Percentiles rank a stretch among this genome's conserved stretches.
These are phyloP conservation scores for Drosophila cardini DNA, from an alignment of 1,140 invertebrate species.

Conservation along the genomic window DNA sequence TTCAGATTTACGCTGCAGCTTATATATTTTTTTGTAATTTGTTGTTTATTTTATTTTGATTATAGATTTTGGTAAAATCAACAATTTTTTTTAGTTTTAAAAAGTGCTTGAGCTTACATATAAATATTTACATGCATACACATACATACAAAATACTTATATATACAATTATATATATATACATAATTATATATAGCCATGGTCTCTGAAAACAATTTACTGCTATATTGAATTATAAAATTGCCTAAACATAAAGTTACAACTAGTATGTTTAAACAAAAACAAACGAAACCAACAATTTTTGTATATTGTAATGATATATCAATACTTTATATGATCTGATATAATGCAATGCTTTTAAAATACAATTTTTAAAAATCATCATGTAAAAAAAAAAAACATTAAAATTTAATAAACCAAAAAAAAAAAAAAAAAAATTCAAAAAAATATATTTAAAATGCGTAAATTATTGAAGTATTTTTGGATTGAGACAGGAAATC, in stretches of 20 bases:
- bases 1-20: slow-evolving; percentile 67
- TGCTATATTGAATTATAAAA: slow-evolving; percentile 82
- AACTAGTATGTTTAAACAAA: slow-evolving; percentile 74
- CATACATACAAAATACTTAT: slow-evolving; percentile 75
- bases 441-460: slow-evolving; percentile 50
- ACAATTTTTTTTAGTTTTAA: slow-evolving; percentile 66
- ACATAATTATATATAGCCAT: slow-evolving; percentile 68
- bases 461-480: slow-evolving; percentile 4
- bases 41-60: too few relatives aligned
- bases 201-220: slow-evolving; percentile 80
- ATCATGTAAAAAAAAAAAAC: slow-evolving; percentile 70
- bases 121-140: slow-evolving; percentile 64
- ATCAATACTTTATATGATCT: slow-evolving; percentile 79
- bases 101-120: slow-evolving; percentile 51
- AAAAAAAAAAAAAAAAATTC: slow-evolving; percentile 65
- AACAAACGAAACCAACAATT: slow-evolving; percentile 45
- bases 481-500: background rate
- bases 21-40: slow-evolving; percentile 38
- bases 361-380: slow-evolving; percentile 82
- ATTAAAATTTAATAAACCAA: slow-evolving; percentile 77
- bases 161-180: slow-evolving; percentile 47
- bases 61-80: slow-evolving; percentile 42
- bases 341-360: slow-evolving; percentile 76
- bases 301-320: slow-evolving; percentile 80
- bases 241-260: slow-evolving; percentile 81